Percentiles rank a stretch among this genome's conserved stretches.
These are phyloP conservation scores for Acropternis orthonyx DNA, from an alignment of 2,797 vertebrate species.

Conservation along the genomic window DNA sequence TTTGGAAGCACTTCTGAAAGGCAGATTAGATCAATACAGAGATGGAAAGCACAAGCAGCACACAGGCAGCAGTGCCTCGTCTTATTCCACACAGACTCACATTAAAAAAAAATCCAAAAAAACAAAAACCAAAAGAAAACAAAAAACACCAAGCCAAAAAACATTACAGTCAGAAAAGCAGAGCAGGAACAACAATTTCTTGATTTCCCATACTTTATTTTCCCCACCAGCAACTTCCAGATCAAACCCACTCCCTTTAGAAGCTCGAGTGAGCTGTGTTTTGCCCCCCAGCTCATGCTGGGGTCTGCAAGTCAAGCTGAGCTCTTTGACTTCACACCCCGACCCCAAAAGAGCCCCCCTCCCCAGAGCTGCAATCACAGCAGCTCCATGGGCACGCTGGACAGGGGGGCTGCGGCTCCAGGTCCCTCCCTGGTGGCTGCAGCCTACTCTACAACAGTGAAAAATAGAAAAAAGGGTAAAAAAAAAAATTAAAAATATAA, in stretches of 20 bases:
- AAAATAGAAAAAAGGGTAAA: too few species aligned
- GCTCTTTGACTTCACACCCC: neutral
- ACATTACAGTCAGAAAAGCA: neutral
- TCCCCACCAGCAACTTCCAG: neutral
- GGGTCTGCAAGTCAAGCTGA: neutral
- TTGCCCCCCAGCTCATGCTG: neutral
- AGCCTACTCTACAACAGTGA: neutral
- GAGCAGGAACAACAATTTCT: neutral
- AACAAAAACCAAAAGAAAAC: too few species aligned
- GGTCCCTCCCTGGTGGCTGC: neutral
- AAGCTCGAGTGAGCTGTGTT: neutral
- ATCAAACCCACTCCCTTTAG: neutral
- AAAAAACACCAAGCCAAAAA: neutral
- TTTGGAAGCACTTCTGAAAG: neutral
- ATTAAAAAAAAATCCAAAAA: neutral
- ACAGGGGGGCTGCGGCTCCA: neutral
- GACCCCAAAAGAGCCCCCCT: neutral
- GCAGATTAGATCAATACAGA: neutral
- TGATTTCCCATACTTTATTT: slow-evolving; percentile 20
- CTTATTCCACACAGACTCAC: neutral
- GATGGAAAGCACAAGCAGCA: neutral
- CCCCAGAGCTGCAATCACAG: neutral
- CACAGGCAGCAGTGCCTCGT: neutral
- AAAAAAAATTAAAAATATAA: neutral
- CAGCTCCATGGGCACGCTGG: accelerated